These are phyloP conservation scores for Polypterus bichir DNA, from an alignment of 2,113 vertebrate genomes.

Conservation along the genomic window DNA sequence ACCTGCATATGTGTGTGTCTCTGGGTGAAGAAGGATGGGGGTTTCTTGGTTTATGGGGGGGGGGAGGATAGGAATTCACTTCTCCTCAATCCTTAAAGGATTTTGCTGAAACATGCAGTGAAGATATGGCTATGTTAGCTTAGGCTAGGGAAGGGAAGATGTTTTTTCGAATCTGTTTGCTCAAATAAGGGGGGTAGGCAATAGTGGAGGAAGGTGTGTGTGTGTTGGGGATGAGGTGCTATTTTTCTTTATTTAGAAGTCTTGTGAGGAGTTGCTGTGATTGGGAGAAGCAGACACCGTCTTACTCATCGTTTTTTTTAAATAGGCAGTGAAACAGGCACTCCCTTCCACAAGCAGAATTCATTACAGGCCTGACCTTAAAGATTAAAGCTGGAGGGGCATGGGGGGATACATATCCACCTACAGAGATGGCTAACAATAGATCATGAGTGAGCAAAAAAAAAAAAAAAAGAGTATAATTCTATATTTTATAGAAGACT, in stretches of 20 bases:
- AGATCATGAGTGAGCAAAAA: constrained; percentile 13
- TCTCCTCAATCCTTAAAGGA: too few species aligned
- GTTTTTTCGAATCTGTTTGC: too few species aligned
- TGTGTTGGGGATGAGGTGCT: neutral
- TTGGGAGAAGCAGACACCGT: neutral
- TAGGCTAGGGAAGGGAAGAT: too few species aligned
- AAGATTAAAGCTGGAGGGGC: constrained; percentile 5
- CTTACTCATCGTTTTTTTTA: neutral
- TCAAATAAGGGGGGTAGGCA: too few species aligned
- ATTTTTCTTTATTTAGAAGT: neutral
- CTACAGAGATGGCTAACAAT: neutral
- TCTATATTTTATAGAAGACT: too few species aligned
- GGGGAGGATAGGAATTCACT: neutral
- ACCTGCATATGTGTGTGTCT: neutral
- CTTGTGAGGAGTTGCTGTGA: neutral
- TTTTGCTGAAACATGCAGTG: too few species aligned
- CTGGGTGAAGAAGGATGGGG: neutral
- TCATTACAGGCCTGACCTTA: constrained; percentile 10
- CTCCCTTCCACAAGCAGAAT: neutral
- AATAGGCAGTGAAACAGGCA: constrained; percentile 1
- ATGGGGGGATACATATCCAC: constrained; percentile 4
- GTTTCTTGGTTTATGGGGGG: neutral
- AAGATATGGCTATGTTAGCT: too few species aligned
- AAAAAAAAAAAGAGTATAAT: too few species aligned
- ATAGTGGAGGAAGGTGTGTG: too few species aligned